These are phyloP conservation scores for Corythoichthys intestinalis DNA, from an alignment of 2,113 vertebrate species.

Conservation along the genomic window DNA sequence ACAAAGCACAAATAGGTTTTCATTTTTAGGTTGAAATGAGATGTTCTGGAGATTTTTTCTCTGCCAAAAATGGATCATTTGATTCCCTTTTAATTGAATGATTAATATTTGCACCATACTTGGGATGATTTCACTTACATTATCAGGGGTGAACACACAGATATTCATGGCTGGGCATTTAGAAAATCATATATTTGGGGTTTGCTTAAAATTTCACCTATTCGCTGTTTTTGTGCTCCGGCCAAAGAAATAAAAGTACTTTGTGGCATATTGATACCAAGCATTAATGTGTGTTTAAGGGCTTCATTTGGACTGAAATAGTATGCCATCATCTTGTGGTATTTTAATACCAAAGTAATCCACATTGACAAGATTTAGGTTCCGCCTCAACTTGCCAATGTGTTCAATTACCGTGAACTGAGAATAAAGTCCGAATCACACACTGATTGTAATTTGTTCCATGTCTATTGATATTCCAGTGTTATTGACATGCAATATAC, in stretches of 20 bases:
- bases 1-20: slow-evolving; percentile 77
- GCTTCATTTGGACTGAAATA: too few species aligned
- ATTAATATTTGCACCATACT: not conserved
- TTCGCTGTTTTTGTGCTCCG: not conserved
- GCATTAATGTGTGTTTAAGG: too few species aligned
- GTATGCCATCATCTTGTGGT: not conserved
- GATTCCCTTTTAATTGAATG: slow-evolving; percentile 20
- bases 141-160: not conserved
- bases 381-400: too few species aligned
- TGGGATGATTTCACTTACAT: not conserved
- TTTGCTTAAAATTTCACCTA: not conserved
- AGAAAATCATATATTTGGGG: not conserved
- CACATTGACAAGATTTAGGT: too few species aligned
- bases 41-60: slow-evolving; percentile 68
- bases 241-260: not conserved
- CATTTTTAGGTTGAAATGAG: slow-evolving; percentile 70
- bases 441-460: too few species aligned
- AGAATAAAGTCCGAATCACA: too few species aligned
- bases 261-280: too few species aligned
- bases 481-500: too few species aligned
- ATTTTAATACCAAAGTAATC: not conserved
- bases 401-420: too few species aligned
- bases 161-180: not conserved
- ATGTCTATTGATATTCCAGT: too few species aligned
- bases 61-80: slow-evolving; percentile 56